Base-by-base conservation (phyloP, 1,140 invertebrate genomes). In the Pseudachorutes palmiensis region DNA sequence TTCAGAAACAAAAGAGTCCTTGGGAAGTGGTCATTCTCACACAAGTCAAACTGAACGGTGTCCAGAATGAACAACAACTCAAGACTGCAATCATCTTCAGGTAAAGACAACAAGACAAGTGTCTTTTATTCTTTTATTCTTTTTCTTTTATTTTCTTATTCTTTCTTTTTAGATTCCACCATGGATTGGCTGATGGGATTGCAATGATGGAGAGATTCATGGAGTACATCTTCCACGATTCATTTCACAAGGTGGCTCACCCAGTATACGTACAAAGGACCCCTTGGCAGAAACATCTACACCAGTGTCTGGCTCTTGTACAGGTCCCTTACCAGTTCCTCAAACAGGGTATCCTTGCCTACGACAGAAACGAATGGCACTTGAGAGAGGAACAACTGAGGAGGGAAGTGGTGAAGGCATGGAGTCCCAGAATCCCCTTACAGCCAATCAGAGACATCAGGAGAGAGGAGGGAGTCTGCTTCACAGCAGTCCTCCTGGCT, bases 321-420 rank as follows among this genome's bases (percentile, higher is more conserved):
- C 64, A 69, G 24, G 45, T 69, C 3, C 72, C 72, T 22, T 73
- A 70, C 63, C 41, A 70, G 24, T 73, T 73, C 41, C 51, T 69
- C n/a, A 73, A 73, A 24, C 69, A 70, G 67, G 49, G 69, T 2
- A 45, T 73, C 29, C 19, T 14, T 19, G 72, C 72, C 22, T 62
- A 41, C 3, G 72, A 73, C 57, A 29, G 64, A 14, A 73, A 73
- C 57, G 61, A 64, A 48, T 73, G 72, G 69, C 72, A 73, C 58
- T 31, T 73, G 19, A 62, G 69, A 26, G 72, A 70, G 30, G 31
- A 29, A 24, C 68, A 73, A 57, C 64, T 73, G 16, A 64, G 62
- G 12, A 14, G 69, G 30, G 67, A 61, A 59, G 61, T 70, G 29
- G 65, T 24, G 24, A 70, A 70, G 63, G 59, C 66, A 14, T 73